Conservation (phyloP, 2,888 invertebrate genomes). For the Lepidocyrtinus sp. region DNA sequence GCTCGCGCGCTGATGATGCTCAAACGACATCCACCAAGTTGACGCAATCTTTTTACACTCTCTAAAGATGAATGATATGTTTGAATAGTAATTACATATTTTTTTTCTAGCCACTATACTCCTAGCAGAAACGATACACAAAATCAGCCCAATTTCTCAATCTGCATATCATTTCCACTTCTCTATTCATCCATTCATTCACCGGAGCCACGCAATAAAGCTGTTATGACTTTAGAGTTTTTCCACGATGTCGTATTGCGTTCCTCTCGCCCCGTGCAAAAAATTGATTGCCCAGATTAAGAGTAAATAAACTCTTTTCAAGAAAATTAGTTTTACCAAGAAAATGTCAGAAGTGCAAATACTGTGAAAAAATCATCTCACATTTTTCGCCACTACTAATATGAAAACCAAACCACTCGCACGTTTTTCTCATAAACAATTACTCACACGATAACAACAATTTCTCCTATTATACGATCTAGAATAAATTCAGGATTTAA, state of each 20-base stretch:
- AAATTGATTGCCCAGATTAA: background rate
- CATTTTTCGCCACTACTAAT: background rate
- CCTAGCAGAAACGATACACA: no score
- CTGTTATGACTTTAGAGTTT: slow-evolving; percentile 34
- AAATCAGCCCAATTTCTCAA: background rate
- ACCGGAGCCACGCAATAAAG: slow-evolving; percentile 42
- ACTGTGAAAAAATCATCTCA: background rate
- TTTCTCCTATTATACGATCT: no score
- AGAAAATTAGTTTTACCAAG: background rate
- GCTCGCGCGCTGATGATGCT: background rate
- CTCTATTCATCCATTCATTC: background rate
- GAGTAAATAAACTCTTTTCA: background rate
- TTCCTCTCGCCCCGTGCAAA: background rate
- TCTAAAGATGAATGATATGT: background rate
- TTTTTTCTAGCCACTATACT: background rate
- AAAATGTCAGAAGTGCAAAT: background rate
- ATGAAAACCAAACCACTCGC: background rate
- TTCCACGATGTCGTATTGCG: background rate
- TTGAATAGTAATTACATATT: background rate
- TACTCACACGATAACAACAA: no score
- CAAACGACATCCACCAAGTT: slow-evolving; percentile 14
- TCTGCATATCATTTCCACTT: background rate
- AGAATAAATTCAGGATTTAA: no score
- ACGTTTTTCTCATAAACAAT: no score
- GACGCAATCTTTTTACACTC: slow-evolving; percentile 39